Conservation (phyloP, 2,888 invertebrate species). For the Atethmia centrago region DNA sequence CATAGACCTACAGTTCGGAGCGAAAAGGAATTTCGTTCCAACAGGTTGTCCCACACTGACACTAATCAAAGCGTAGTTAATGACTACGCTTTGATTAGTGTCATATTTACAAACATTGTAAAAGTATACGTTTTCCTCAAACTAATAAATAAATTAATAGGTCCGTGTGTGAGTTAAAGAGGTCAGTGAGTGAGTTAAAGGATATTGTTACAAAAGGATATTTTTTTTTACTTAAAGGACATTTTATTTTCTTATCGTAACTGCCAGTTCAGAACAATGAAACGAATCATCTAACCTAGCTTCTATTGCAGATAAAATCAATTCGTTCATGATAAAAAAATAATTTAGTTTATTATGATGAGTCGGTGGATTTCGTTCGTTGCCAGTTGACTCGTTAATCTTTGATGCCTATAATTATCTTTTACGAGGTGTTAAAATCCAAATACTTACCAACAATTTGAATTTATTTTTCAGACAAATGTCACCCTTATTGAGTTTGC, state of each 20-base stretch:
- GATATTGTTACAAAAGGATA: too few relatives aligned
- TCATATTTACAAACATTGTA: too few relatives aligned
- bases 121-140: too few relatives aligned
- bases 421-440: not conserved
- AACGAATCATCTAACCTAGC: not conserved
- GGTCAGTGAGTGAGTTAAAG: too few relatives aligned
- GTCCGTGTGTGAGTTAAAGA: too few relatives aligned
- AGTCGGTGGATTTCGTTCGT: not conserved
- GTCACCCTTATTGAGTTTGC: not conserved
- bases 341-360: not conserved
- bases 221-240: not conserved
- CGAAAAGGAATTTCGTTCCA: too few relatives aligned
- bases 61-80: too few relatives aligned
- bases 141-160: too few relatives aligned
- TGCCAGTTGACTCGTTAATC: not conserved
- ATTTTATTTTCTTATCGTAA: not conserved
- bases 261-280: not conserved
- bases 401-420: not conserved
- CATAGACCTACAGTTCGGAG: too few relatives aligned
- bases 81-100: too few relatives aligned
- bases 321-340: conserved; percentile 2
- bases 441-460: not conserved
- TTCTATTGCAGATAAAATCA: conserved; percentile 2
- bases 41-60: too few relatives aligned
- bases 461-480: not conserved